Evolutionary conservation across 2,113 vertebrate genomes (phyloP), one percentile per base, ranked within the genome.

Genomic region (Mirounga angustirostris): DNA sequence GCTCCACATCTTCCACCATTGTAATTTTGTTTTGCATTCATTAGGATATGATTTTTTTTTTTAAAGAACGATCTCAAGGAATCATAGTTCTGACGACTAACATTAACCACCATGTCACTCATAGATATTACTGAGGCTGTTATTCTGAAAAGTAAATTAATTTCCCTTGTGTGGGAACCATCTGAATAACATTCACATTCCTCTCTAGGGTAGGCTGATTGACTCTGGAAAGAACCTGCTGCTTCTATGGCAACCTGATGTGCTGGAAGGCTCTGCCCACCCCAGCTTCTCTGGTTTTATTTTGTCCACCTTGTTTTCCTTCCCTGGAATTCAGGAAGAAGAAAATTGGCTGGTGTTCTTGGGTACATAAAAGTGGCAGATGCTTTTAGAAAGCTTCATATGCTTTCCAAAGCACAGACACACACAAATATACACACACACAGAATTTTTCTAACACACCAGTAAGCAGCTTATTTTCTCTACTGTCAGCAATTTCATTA

Each of bases 131-230:
- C 83, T 83, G 46, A 96, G 61, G 58, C 79, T 87, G 54, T 81
- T 56, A 95, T 97, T 96, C 94, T 92, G 92, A 79, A 78, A 81
- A 89, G 52, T 36, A 56, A 78, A 91, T 92, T 94, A 78, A 97
- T 96, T 96, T 95, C 87, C 73, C 24, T 50, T 52, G 89, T 59
- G 90, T 86, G 84, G 24, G 59, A 91, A 87, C 61, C 67, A 52
- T 43, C 86, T 65, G 85, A 89, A 56, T 58, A 92, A 26, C 4
- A 33, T 79, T 76, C 33, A 54, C 59, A 4, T 36, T 74, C 78
- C 86, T 94, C 82, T 80, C 52, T n/a, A 24, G 89, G 76, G 92
- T 28, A 1, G 18, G 71, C 43, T 40, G 94, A 93, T 76, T 18
- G 59, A 46, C 78, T 92, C 76, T 94, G 36, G 46, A 40, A 79